A percentile compares a stretch with the other conserved stretches of the same genome.
phyloP scores from a whole-genome alignment of 1,140 invertebrate species.

The Heliconius melpomene region DNA sequence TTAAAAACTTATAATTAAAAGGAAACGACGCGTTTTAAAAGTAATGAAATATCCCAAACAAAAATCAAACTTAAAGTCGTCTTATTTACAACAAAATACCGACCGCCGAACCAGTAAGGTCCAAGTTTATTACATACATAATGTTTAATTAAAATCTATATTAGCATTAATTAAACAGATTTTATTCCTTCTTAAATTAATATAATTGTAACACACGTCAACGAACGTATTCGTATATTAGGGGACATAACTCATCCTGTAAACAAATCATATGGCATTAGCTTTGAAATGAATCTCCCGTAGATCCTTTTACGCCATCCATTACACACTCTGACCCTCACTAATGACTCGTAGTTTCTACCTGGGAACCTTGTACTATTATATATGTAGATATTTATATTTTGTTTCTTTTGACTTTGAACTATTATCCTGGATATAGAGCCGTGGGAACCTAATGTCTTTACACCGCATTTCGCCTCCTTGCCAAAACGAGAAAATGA shows the following conservation, averaged over 20 bases:
- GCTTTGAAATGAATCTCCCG: conserved; percentile 7
- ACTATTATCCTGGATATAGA: too few species aligned
- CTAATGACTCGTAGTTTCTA: conserved; percentile 4
- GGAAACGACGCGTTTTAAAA: too few species aligned
- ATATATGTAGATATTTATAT: neutral
- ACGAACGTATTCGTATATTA: neutral
- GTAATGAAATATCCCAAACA: too few species aligned
- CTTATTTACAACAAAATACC: too few species aligned
- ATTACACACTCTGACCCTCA: conserved; percentile 9
- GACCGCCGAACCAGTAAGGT: too few species aligned
- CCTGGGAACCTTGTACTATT: neutral
- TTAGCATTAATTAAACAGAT: neutral
- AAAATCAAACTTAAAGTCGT: too few species aligned
- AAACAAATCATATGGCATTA: conserved; percentile 13
- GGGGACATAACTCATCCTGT: conserved; percentile 3
- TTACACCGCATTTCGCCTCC: too few species aligned
- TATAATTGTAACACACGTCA: neutral
- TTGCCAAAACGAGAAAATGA: too few species aligned
- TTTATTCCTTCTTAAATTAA: neutral
- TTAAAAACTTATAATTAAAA: too few species aligned
- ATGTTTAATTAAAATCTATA: neutral
- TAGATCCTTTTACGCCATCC: conserved; percentile 14
- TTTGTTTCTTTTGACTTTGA: too few species aligned
- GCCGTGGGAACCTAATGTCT: too few species aligned
- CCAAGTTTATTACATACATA: too few species aligned